A percentile compares a stretch with the other conserved stretches of the same genome.
These are phyloP conservation scores for Sapajus apella DNA, from an alignment of 2,113 vertebrate species.

Conservation along the genomic window DNA sequence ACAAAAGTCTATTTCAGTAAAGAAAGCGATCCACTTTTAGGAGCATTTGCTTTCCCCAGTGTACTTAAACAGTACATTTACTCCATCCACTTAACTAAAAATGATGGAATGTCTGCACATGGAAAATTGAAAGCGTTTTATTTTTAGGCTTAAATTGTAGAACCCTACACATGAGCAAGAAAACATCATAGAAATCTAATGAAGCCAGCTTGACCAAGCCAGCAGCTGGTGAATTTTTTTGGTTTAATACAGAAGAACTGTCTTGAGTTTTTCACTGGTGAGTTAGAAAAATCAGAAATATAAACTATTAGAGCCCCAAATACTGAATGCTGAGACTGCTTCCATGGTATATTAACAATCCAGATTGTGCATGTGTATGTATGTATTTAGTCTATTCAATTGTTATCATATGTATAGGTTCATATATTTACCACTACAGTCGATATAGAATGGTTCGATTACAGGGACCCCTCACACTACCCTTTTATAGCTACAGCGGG, in stretches of 20 bases:
- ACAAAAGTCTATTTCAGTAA: conserved; percentile 56
- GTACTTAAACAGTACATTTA: conserved; percentile 72
- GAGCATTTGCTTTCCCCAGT: conserved; percentile 39
- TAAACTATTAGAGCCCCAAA: not conserved
- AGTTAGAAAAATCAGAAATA: conserved; percentile 26
- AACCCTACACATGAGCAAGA: conserved; percentile 67
- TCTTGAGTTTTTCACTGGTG: not conserved
- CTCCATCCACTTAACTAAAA: conserved; percentile 78
- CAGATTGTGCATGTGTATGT: not conserved
- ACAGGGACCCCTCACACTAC: not conserved
- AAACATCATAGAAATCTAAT: conserved; percentile 74
- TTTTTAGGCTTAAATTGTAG: conserved; percentile 75
- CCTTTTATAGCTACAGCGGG: not conserved
- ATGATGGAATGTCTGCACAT: conserved; percentile 66
- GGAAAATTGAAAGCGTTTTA: conserved; percentile 72
- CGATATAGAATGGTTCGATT: not conserved
- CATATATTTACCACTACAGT: not conserved
- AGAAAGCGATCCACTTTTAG: conserved; percentile 50
- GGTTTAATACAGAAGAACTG: conserved; percentile 61
- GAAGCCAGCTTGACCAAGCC: conserved; percentile 33
- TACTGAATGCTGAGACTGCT: not conserved
- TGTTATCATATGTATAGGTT: not conserved
- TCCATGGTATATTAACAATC: not conserved
- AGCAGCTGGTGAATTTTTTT: conserved; percentile 45
- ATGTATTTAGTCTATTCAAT: not conserved